phyloP scores from a whole-genome alignment of 2,113 vertebrate species.

The Pelecanus crispus region DNA sequence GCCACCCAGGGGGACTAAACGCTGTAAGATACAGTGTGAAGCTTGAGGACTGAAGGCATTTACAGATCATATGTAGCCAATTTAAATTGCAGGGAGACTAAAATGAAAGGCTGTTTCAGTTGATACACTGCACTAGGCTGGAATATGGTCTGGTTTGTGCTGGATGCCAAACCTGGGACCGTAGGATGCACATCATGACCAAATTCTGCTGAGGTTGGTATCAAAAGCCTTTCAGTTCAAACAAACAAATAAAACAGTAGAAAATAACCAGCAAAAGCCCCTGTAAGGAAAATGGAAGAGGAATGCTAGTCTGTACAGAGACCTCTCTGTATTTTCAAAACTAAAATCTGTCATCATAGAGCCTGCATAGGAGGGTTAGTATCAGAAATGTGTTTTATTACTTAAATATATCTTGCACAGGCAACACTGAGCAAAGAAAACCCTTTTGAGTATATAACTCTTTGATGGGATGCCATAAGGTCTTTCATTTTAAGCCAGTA shows the following conservation, averaged over 20 bases:
- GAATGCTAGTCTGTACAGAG: not conserved
- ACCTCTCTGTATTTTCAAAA: not conserved
- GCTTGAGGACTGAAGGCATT: not conserved
- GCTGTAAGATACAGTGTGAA: not conserved
- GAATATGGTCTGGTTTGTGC: not conserved
- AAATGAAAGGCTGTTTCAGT: not conserved
- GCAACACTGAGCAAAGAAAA: conserved; percentile 42
- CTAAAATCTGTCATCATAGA: not conserved
- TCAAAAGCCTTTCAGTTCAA: not conserved
- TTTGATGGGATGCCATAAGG: conserved; percentile 10
- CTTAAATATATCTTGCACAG: conserved; percentile 49
- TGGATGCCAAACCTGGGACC: not conserved
- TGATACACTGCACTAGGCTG: not conserved
- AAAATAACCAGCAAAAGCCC: not conserved
- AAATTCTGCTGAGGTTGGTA: not conserved
- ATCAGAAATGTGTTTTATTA: conserved; percentile 41
- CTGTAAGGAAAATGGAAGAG: not conserved
- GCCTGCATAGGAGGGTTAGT: not conserved
- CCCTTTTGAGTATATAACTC: conserved; percentile 19
- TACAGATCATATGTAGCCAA: not conserved
- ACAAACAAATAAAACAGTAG: not conserved
- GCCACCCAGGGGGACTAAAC: not conserved
- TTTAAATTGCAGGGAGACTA: not conserved
- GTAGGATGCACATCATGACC: not conserved
- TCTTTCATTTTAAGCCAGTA: conserved; percentile 53